Conservation (phyloP, 2,113 vertebrate species). For the Phalacrocorax carbo region DNA sequence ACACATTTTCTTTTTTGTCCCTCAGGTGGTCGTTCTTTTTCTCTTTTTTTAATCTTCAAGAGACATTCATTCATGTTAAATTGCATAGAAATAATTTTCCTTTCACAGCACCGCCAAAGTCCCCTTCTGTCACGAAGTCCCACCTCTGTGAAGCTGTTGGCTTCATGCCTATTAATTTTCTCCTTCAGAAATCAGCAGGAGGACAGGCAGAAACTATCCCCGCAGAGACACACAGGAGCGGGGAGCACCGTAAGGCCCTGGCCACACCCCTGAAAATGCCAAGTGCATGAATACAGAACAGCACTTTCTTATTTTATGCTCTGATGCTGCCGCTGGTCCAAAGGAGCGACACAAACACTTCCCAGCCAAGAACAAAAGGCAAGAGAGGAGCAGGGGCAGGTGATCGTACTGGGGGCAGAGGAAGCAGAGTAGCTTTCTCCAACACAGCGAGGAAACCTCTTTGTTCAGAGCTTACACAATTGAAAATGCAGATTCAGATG, state of each 20-base stretch:
- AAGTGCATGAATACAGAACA: not conserved
- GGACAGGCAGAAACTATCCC: not conserved
- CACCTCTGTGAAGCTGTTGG: constrained; percentile 10
- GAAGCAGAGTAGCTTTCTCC: not conserved
- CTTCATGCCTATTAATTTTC: constrained; percentile 52
- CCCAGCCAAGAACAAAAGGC: not conserved
- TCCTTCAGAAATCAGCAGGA: constrained; percentile 37
- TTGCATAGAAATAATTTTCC: constrained; percentile 55
- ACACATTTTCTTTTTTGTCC: not conserved
- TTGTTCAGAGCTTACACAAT: not conserved
- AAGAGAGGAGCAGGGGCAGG: not conserved
- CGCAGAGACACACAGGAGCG: not conserved
- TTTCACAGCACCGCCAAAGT: not conserved
- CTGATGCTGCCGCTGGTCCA: not conserved
- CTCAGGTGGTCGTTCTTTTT: not conserved
- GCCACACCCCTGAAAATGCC: not conserved
- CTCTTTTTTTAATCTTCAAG: not conserved
- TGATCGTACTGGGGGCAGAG: accelerated
- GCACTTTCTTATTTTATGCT: accelerated
- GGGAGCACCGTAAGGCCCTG: accelerated
- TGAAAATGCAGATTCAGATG: not conserved
- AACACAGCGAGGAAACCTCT: not conserved
- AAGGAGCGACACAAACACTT: not conserved
- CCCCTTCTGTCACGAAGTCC: not conserved
- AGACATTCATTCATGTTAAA: constrained; percentile 45